Evolutionary conservation across 2,113 vertebrate genomes (phyloP).

Genomic region (Struthidea cinerea): DNA sequence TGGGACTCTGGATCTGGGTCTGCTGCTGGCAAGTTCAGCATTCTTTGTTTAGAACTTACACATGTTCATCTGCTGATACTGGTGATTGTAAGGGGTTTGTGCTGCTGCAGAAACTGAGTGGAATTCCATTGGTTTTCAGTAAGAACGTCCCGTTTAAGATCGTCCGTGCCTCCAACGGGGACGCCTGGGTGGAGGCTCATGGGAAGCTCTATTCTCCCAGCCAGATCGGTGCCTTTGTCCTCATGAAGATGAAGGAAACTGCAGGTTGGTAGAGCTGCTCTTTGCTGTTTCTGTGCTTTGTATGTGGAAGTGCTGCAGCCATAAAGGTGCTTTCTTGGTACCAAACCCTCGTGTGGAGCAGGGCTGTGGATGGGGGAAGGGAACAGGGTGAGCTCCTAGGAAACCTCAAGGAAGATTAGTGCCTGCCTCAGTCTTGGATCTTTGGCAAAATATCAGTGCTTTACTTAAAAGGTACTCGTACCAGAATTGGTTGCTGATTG

Average conservation of each 20-base stretch:
- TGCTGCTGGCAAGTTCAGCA: not conserved
- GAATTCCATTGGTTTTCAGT: constrained; percentile 63
- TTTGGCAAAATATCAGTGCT: not conserved
- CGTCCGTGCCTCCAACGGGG: constrained; percentile 93
- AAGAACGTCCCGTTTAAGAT: constrained; percentile 98
- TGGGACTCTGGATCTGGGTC: not conserved
- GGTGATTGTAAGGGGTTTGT: not conserved
- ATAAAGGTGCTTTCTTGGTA: not conserved
- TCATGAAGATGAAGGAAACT: constrained; percentile 99
- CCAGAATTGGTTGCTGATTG: fast-evolving
- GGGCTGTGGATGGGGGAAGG: not conserved
- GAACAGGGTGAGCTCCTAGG: fast-evolving
- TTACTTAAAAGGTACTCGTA: fast-evolving
- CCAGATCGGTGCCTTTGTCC: constrained; percentile 92
- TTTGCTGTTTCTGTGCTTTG: not conserved
- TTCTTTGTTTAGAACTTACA: not conserved
- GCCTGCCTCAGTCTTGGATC: not conserved
- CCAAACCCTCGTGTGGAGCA: not conserved
- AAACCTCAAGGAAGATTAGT: not conserved
- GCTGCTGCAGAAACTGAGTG: not conserved
- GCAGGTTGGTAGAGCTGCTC: constrained; percentile 77
- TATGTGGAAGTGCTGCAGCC: not conserved
- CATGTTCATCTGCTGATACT: fast-evolving
- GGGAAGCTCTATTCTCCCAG: constrained; percentile 97
- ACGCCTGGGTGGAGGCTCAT: constrained; percentile 96